These are phyloP conservation scores for Pomatostomus ruficeps DNA, from an alignment of 2,113 vertebrate genomes.

Conservation along the genomic window DNA sequence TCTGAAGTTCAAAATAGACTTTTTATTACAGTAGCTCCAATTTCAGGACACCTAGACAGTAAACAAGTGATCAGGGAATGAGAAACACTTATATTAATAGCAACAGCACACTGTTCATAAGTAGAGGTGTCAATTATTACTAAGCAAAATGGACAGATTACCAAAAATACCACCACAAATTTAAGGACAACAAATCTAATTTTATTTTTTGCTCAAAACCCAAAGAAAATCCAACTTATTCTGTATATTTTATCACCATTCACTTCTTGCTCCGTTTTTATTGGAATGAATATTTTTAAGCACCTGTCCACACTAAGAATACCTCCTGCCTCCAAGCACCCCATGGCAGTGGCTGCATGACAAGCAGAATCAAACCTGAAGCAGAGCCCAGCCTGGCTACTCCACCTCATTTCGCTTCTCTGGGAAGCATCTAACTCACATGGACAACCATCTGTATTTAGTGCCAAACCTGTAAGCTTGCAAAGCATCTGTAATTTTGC, in stretches of 20 bases:
- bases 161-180: neutral
- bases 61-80: slow-evolving; percentile 16
- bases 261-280: neutral
- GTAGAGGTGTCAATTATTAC: neutral
- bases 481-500: neutral
- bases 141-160: neutral
- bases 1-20: neutral
- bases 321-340: neutral
- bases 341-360: neutral
- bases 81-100: slow-evolving; percentile 30
- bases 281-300: neutral
- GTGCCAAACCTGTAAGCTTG: neutral
- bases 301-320: neutral
- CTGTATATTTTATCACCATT: neutral
- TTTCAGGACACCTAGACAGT: slow-evolving; percentile 21
- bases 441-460: neutral
- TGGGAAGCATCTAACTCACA: neutral
- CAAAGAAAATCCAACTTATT: neutral
- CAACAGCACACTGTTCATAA: neutral
- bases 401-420: fast-evolving
- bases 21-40: slow-evolving; percentile 13
- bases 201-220: neutral
- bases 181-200: neutral
- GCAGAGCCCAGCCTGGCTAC: neutral
- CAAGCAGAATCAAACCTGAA: fast-evolving